phyloP scores from a whole-genome alignment of 2,888 invertebrate genomes.

The Thelaira solivaga region DNA sequence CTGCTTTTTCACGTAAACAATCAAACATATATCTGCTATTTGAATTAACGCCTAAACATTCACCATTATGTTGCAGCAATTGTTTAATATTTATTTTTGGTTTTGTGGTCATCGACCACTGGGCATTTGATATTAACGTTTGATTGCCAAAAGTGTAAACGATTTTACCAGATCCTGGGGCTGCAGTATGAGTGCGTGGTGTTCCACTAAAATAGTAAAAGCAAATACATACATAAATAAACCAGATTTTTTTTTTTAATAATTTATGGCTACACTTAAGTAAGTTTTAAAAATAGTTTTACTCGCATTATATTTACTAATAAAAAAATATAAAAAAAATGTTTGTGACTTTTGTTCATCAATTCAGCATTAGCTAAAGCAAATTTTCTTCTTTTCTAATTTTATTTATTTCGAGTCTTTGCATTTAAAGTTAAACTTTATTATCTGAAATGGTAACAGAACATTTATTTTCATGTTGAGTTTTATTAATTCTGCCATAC shows the following conservation, averaged over 20 bases:
- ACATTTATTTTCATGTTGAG: not conserved
- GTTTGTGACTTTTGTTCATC: too few relatives aligned
- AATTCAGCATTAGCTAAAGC: too few relatives aligned
- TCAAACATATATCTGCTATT: slow-evolving; percentile 78
- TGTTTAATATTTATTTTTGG: slow-evolving; percentile 76
- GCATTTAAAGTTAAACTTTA: not conserved
- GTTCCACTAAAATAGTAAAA: slow-evolving; percentile 63
- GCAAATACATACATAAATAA: too few relatives aligned
- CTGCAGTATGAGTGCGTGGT: slow-evolving; percentile 67
- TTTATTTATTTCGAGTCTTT: not conserved
- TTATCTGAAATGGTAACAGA: slow-evolving; percentile 5
- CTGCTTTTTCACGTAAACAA: slow-evolving; percentile 71
- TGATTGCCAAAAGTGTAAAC: slow-evolving; percentile 81
- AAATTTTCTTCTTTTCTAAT: too few relatives aligned
- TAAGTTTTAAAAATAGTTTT: not conserved
- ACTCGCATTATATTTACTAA: too few relatives aligned
- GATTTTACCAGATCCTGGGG: slow-evolving; percentile 79
- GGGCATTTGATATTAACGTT: slow-evolving; percentile 76
- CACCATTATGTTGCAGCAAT: slow-evolving; percentile 79
- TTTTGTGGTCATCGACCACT: slow-evolving; percentile 70
- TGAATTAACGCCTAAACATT: slow-evolving; percentile 67
- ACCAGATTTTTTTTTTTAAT: too few relatives aligned
- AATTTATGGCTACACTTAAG: too few relatives aligned
- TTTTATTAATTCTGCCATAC: slow-evolving; percentile 6
- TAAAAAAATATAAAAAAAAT: not conserved